Base-by-base conservation (phyloP, 1,140 invertebrate genomes). In the Neotoxoptera formosana region DNA sequence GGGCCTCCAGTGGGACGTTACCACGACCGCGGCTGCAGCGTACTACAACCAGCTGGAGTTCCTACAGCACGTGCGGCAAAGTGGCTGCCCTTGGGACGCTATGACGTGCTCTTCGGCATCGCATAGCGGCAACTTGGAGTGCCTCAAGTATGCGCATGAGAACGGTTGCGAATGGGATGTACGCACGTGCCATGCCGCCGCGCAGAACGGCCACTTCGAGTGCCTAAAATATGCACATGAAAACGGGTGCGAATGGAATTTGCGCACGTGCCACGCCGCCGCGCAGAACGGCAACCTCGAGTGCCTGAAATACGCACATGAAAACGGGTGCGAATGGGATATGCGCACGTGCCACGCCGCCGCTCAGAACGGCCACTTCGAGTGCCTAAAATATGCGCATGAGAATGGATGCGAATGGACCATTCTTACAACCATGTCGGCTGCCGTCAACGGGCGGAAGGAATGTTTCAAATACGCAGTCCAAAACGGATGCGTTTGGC, bases 361-460 rank as follows among this genome's bases (percentile, higher is more conserved):
- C n/a, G n/a, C n/a, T 17, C 23, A n/a, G 11, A 2, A 9, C 11
- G 60, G 60, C 25, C 0, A n/a, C 11, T 11, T 67, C 1, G 6
- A 7, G 7, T 20, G 20, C 20, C 36, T 83, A 17, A 23, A 23
- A 9, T 84, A 84, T 2, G 20, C 25, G 2, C 83, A 84, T 41
- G 1, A 8, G 23, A 47, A 86, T 41, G 83, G 83, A 11, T 86
- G 84, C 7, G 11, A 86, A 2, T 86, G 41, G 84, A 14, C 47
- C 41, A 2, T 6, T 6, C 1, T 4, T 0, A 47, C 41, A 7
- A 2, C 7, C 41, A 0, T 30, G 2, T 0, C 2, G 17, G 84
- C 84, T 9, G 25, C 45, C 41, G 9, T 30, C 3, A 23, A 11
- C 45, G 6, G 23, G 0, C 7, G 9, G 4, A 0, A 20, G 0